These are phyloP conservation scores for Conchocele bisecta DNA, from an alignment of 2,888 invertebrate genomes.

Conservation along the genomic window DNA sequence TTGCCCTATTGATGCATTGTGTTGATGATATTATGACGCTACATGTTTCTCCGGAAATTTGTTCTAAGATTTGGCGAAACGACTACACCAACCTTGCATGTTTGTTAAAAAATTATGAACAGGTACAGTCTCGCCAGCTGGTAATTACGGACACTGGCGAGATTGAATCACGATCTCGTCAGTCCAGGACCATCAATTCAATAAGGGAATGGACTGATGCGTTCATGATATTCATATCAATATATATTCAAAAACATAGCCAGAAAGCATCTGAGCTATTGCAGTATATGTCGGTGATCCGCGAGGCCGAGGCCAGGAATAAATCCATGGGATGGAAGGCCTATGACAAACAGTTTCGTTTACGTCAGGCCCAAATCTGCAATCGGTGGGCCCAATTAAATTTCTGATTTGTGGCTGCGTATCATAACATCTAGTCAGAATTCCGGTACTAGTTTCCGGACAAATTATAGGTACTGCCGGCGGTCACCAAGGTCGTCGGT, in stretches of 20 bases:
- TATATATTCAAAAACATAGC: not conserved
- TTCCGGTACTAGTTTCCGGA: too few relatives aligned
- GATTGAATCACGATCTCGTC: constrained; percentile 7
- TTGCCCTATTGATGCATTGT: too few relatives aligned
- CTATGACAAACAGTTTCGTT: constrained; percentile 38
- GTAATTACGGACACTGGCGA: not conserved
- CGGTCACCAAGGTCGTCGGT: too few relatives aligned
- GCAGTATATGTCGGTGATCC: constrained; percentile 20
- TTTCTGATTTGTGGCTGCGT: constrained; percentile 21
- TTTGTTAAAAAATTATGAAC: constrained; percentile 22
- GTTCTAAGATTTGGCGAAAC: too few relatives aligned
- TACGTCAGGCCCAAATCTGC: constrained; percentile 4
- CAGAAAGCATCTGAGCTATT: constrained; percentile 16
- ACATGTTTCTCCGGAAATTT: too few relatives aligned
- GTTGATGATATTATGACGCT: too few relatives aligned
- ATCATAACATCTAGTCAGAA: too few relatives aligned
- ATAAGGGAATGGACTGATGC: constrained; percentile 36
- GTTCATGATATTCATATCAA: constrained; percentile 23
- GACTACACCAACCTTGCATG: constrained; percentile 31
- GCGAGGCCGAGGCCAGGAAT: constrained; percentile 12
- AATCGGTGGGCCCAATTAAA: constrained; percentile 8
- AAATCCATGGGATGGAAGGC: constrained; percentile 7
- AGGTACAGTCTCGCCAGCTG: too few relatives aligned
- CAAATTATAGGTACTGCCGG: too few relatives aligned
- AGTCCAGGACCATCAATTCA: constrained; percentile 4